Evolutionary conservation across 1,140 invertebrate species (phyloP).

Genomic region (Aphelenchoides besseyi): DNA sequence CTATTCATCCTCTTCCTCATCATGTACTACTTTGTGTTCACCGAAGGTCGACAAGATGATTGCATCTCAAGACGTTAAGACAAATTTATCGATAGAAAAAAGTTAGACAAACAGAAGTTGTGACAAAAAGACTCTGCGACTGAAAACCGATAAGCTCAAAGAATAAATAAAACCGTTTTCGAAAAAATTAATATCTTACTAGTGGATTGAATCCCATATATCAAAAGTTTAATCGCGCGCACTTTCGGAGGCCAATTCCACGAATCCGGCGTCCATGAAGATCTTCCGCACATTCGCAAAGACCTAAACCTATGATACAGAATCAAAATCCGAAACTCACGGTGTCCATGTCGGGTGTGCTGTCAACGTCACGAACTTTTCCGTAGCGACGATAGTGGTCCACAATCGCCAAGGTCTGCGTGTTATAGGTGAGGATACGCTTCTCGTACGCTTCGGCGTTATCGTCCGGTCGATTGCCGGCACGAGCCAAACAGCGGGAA

Average conservation of each 20-base stretch:
- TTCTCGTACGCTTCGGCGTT: constrained; percentile 86
- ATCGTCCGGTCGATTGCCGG: constrained; percentile 89
- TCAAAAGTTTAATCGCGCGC: too few species aligned
- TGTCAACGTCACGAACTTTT: constrained; percentile 77
- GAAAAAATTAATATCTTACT: too few species aligned
- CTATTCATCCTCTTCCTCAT: constrained; percentile 58
- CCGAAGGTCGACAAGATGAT: constrained; percentile 60
- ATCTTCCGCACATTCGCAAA: constrained; percentile 1
- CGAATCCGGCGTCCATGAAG: constrained; percentile 18
- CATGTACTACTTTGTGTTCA: constrained; percentile 62
- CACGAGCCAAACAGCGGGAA: constrained; percentile 77
- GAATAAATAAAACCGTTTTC: too few species aligned
- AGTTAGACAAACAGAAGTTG: too few species aligned
- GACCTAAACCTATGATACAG: constrained; percentile 7
- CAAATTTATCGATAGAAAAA: too few species aligned
- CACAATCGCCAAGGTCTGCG: constrained; percentile 89
- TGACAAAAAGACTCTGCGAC: too few species aligned
- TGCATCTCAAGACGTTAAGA: constrained; percentile 51
- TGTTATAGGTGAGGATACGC: constrained; percentile 80
- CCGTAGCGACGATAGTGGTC: constrained; percentile 74
- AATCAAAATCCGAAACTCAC: neutral
- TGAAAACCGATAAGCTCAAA: too few species aligned
- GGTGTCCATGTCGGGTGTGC: constrained; percentile 65
- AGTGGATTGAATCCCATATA: too few species aligned
- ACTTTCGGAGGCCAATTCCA: neutral